Conservation (phyloP, 2,797 vertebrate species). For the Eulemur rubriventer region DNA sequence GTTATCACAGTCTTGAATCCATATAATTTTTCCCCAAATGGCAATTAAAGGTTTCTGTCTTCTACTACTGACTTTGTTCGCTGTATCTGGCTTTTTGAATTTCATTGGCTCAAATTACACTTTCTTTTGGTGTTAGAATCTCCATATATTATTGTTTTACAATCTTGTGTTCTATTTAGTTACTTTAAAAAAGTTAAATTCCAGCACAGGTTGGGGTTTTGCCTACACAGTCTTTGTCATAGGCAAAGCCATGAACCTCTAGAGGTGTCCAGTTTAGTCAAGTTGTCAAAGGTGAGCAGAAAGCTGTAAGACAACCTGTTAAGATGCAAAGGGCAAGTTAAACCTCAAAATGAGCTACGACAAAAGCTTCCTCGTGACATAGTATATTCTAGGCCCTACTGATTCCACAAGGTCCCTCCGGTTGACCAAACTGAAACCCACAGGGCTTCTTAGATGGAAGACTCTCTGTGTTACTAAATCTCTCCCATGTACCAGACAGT, state of each 20-base stretch:
- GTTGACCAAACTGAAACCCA: background rate
- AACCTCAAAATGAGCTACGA: background rate
- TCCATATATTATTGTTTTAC: background rate
- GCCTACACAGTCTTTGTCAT: background rate
- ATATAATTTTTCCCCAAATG: background rate
- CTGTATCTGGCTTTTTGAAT: background rate
- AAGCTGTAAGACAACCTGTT: background rate
- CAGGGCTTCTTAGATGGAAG: background rate
- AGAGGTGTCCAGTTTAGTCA: background rate
- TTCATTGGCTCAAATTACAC: background rate
- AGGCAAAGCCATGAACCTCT: background rate
- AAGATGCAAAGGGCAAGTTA: background rate
- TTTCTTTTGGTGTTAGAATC: background rate
- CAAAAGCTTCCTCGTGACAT: background rate
- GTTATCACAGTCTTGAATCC: background rate
- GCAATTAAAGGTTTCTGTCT: background rate
- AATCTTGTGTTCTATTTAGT: background rate
- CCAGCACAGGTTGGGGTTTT: background rate
- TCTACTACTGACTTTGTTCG: background rate
- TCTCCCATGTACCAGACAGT: background rate
- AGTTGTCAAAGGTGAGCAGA: background rate
- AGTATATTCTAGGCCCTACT: background rate
- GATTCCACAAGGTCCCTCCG: background rate
- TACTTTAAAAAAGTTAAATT: background rate
- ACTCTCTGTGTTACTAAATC: background rate